Percentiles rank a stretch among this genome's conserved stretches.
Evolutionary conservation across 2,797 vertebrate genomes (phyloP).

Genomic region (Calcarius lapponicus): DNA sequence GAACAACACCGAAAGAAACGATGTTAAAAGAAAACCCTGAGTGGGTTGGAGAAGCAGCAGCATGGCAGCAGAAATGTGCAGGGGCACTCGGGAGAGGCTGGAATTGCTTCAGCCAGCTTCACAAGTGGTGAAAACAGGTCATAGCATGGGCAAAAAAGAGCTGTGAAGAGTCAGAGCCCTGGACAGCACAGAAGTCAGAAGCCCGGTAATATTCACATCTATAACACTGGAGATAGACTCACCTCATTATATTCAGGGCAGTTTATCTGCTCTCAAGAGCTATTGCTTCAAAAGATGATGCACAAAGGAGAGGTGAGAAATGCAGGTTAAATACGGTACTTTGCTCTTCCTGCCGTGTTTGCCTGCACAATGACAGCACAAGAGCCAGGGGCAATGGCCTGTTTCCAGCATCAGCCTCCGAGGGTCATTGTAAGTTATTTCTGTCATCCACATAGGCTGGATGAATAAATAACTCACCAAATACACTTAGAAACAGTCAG

Average conservation of each 20-base stretch:
- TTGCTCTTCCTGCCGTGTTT: not conserved
- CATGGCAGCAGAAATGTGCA: not conserved
- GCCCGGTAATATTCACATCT: fast-evolving
- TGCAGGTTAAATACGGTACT: not conserved
- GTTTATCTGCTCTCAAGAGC: not conserved
- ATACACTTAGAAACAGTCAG: not conserved
- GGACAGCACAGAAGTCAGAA: not conserved
- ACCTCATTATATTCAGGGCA: not conserved
- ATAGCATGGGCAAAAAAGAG: not conserved
- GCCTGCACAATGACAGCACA: not conserved
- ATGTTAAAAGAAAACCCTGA: not conserved
- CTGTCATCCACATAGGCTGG: not conserved
- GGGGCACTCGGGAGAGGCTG: not conserved
- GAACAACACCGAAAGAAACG: not conserved
- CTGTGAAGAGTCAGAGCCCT: not conserved
- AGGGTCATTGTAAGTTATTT: not conserved
- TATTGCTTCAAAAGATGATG: not conserved
- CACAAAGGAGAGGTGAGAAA: not conserved
- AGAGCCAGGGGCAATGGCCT: fast-evolving
- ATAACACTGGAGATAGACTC: fast-evolving
- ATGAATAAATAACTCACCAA: not conserved
- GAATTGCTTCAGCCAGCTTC: not conserved
- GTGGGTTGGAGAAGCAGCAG: not conserved
- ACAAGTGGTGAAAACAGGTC: fast-evolving
- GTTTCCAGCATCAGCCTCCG: fast-evolving